These are phyloP conservation scores for Frieseomelitta varia DNA, from an alignment of 1,140 invertebrate species.

Conservation along the genomic window DNA sequence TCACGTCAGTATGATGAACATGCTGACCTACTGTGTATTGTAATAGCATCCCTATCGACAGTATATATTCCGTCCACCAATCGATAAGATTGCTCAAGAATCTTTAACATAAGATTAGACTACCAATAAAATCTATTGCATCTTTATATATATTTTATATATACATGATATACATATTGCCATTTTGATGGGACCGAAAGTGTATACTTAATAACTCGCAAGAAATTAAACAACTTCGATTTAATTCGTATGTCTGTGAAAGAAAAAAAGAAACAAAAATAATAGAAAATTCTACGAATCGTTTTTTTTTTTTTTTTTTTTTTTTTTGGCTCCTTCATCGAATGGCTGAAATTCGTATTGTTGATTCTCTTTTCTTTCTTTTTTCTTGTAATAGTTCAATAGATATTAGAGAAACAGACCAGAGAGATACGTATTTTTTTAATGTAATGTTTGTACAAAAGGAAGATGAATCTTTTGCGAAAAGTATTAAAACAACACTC, in stretches of 20 bases:
- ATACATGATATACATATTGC: neutral
- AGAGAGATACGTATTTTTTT: conserved; percentile 12
- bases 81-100: conserved; percentile 52
- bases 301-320: neutral
- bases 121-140: conserved; percentile 33
- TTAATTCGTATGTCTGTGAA: neutral
- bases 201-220: neutral
- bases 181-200: conserved; percentile 10
- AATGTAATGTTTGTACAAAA: conserved; percentile 15
- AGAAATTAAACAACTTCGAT: neutral
- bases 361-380: conserved; percentile 6
- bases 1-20: conserved; percentile 43
- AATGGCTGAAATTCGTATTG: conserved; percentile 8
- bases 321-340: neutral
- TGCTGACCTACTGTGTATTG: conserved; percentile 36
- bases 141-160: conserved; percentile 1
- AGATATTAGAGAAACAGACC: conserved; percentile 21
- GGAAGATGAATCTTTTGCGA: conserved; percentile 1
- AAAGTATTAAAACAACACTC: conserved; percentile 40
- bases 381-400: conserved; percentile 21
- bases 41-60: conserved; percentile 33
- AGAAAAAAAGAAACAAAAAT: too few relatives aligned
- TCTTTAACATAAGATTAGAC: conserved; percentile 42
- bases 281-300: neutral
- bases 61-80: conserved; percentile 50